A percentile compares a stretch with the other conserved stretches of the same genome.
Conservation (phyloP, 2,888 invertebrate genomes). For the Chymomyza amoena region DNA sequence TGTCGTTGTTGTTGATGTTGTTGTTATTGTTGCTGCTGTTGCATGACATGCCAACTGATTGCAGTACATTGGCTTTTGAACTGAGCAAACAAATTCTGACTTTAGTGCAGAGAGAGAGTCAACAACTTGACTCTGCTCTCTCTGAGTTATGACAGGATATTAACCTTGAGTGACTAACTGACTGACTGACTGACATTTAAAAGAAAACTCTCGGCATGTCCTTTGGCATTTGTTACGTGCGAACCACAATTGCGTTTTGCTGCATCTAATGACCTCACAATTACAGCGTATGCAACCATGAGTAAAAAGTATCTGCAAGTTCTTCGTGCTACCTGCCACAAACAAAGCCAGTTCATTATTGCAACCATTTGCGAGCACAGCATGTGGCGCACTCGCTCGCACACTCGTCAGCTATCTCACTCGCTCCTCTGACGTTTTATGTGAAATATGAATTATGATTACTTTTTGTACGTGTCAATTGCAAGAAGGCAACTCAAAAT, state of each 20-base stretch:
- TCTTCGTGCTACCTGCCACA: conserved; percentile 26
- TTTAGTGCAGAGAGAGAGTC: background rate
- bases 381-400: conserved; percentile 20
- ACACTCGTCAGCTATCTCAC: background rate
- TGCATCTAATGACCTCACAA: conserved; percentile 47
- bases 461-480: conserved; percentile 64
- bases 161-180: conserved; percentile 47
- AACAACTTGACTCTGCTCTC: background rate
- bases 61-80: conserved; percentile 53
- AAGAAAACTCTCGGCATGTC: conserved; percentile 26
- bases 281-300: background rate
- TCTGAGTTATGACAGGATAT: conserved; percentile 30
- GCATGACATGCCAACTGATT: conserved; percentile 30
- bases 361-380: conserved; percentile 48
- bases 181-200: background rate
- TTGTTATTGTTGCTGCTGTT: conserved; percentile 12
- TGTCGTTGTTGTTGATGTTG: conserved; percentile 18
- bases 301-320: conserved; percentile 1
- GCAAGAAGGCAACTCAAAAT: conserved; percentile 22
- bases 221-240: conserved; percentile 49
- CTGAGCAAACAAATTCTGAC: conserved; percentile 1
- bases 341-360: conserved; percentile 52
- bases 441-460: conserved; percentile 70
- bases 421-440: background rate
- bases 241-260: conserved; percentile 59